A percentile compares a stretch with the other conserved stretches of the same genome.
Conservation (phyloP, 2,797 vertebrate species). For the Leptatherina wallacei region DNA sequence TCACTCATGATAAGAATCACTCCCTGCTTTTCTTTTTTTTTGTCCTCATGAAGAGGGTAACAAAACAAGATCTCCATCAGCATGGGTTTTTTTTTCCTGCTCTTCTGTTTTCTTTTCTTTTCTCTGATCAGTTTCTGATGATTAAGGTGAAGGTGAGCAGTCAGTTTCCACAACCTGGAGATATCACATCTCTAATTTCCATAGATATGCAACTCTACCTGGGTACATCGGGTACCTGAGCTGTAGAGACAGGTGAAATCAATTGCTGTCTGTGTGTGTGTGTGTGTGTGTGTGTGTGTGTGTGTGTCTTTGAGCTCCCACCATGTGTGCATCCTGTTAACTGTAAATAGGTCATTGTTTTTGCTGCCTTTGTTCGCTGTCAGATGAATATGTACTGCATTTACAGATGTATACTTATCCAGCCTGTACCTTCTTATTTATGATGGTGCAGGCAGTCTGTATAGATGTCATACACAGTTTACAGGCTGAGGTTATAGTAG, state of each 20-base stretch:
- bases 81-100: slow-evolving; percentile 9
- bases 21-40: slow-evolving; percentile 25
- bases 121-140: slow-evolving; percentile 65
- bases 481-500: slow-evolving; percentile 45
- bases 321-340: slow-evolving; percentile 33
- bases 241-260: slow-evolving; percentile 48
- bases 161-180: slow-evolving; percentile 59
- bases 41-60: slow-evolving; percentile 22
- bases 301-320: slow-evolving; percentile 12
- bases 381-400: slow-evolving; percentile 63
- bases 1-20: slow-evolving; percentile 66
- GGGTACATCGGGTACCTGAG: slow-evolving; percentile 50
- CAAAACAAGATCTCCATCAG: slow-evolving; percentile 53
- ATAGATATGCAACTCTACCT: slow-evolving; percentile 73
- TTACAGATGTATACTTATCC: slow-evolving; percentile 52
- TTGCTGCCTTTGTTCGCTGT: slow-evolving; percentile 42
- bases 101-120: slow-evolving; percentile 48
- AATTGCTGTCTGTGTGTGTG: slow-evolving; percentile 23
- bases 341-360: slow-evolving; percentile 70
- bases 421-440: slow-evolving; percentile 54
- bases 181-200: slow-evolving; percentile 69
- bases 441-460: slow-evolving; percentile 35
- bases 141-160: slow-evolving; percentile 60
- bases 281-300: slow-evolving; percentile 1
- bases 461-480: slow-evolving; percentile 46